Conservation (phyloP, 2,888 invertebrate genomes). For the Apantesis nais region DNA sequence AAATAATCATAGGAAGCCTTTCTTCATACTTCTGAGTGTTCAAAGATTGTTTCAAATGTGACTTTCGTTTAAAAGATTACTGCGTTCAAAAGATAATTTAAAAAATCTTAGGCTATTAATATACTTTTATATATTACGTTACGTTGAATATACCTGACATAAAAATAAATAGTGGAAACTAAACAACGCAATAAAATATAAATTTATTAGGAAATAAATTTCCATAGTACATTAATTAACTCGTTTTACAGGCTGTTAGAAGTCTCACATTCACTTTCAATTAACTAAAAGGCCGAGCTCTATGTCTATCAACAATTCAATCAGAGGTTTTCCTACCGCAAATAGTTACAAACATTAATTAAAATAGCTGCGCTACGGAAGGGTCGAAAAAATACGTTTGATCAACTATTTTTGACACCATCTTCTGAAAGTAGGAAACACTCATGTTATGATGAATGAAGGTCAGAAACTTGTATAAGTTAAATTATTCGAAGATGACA, state of each 20-base stretch:
- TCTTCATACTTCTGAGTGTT: neutral
- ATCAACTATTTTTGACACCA: constrained; percentile 10
- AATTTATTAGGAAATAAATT: neutral
- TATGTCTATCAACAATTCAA: constrained; percentile 28
- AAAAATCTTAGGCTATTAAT: neutral
- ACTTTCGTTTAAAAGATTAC: neutral
- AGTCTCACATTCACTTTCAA: constrained; percentile 34
- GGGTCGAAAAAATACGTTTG: constrained; percentile 20
- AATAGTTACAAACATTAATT: constrained; percentile 28
- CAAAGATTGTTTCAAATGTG: neutral
- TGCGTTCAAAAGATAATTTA: neutral
- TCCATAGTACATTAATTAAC: neutral
- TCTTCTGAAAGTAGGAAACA: neutral
- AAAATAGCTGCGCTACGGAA: constrained; percentile 24
- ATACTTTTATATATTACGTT: neutral
- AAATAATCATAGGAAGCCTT: neutral
- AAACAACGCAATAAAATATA: neutral
- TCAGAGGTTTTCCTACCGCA: constrained; percentile 24
- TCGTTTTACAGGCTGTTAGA: constrained; percentile 10
- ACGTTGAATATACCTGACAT: neutral
- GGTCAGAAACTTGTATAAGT: neutral
- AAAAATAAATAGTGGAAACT: neutral
- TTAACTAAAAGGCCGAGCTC: constrained; percentile 31
- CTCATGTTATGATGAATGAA: too few relatives aligned
- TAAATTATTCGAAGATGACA: too few relatives aligned